Percentiles rank a stretch among this genome's conserved stretches.
These are phyloP conservation scores for Siniperca chuatsi DNA, from an alignment of 2,113 vertebrate species.

Conservation along the genomic window DNA sequence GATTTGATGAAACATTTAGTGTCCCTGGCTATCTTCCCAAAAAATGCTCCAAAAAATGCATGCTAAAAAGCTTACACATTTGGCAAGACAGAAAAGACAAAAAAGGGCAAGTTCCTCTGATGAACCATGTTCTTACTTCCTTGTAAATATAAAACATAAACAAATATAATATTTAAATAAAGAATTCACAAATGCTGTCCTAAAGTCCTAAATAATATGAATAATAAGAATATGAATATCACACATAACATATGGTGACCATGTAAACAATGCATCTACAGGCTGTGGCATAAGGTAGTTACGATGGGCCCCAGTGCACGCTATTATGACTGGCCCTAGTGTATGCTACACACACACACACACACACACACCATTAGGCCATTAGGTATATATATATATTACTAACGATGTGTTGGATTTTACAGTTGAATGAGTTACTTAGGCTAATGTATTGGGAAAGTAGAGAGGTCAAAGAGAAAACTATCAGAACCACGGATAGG, in stretches of 20 bases:
- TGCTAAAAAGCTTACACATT: slow-evolving; percentile 22
- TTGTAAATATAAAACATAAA: slow-evolving; percentile 6
- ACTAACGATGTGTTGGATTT: no score
- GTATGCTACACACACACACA: no score
- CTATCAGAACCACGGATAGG: no score
- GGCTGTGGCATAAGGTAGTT: no score
- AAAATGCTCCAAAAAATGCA: slow-evolving; percentile 43
- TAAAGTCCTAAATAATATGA: background rate
- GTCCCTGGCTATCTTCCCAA: slow-evolving; percentile 52
- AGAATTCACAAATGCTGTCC: background rate
- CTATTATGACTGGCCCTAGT: no score
- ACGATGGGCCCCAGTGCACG: no score
- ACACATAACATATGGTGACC: background rate
- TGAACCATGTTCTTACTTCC: background rate
- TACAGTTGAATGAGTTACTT: no score
- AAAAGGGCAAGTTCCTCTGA: slow-evolving; percentile 2
- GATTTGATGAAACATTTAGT: slow-evolving; percentile 58
- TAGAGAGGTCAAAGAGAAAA: no score
- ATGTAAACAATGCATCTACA: background rate
- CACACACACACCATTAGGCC: no score
- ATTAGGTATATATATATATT: no score
- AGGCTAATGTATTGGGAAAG: no score
- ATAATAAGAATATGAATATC: background rate
- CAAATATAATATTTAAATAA: background rate
- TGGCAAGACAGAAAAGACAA: background rate